Base-by-base conservation (phyloP, 2,888 invertebrate species). In the Tuta absoluta region DNA sequence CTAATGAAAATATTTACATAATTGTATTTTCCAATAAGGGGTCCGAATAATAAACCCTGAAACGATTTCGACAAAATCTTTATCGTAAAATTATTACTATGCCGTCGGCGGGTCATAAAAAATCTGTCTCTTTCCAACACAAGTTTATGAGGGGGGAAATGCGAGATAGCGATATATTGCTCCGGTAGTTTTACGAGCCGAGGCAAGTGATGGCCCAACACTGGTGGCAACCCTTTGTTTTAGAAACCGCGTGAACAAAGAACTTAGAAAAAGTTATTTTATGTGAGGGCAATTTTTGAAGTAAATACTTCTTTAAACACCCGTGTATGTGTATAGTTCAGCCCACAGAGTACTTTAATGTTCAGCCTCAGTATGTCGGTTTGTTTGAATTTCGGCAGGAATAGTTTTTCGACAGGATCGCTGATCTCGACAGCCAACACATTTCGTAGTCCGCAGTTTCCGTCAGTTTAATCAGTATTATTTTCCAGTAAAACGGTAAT, bases 111-210 rank as follows among this genome's bases (percentile, higher is more conserved):
- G 69, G 80, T 81, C 78, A 85, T 89, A 89, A 90, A 90, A 90
- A 81, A 73, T 75, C 80, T 76, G 74, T 89, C 89, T 80, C 85
- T 81, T 80, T 87, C 86, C 78, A 67, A 67, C 80, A 74, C 64
- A 69, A 72, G 81, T 88, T 89, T 89, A 87, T 81, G 85, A 83
- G 81, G 83, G 80, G 82, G 85, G 84, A 84, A 85, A 86, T 80
- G 80, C 79, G 87, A 86, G 89, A 89, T 84, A 82, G 86, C 79
- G 81, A 77, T 81, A 84, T 84, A 87, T 80, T 80, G 82, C 82
- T 77, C 78, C 81, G 83, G 85, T 81, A 79, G 85, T 87, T 88
- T 89, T 88, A 89, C 85, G 85, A 76, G 81, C 69, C 72, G 45
- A 73, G 76, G 76, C 79, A 76, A 80, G 77, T 76, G 76, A 77